phyloP scores from a whole-genome alignment of 2,113 vertebrate species.

The Siphamia tubifer region DNA sequence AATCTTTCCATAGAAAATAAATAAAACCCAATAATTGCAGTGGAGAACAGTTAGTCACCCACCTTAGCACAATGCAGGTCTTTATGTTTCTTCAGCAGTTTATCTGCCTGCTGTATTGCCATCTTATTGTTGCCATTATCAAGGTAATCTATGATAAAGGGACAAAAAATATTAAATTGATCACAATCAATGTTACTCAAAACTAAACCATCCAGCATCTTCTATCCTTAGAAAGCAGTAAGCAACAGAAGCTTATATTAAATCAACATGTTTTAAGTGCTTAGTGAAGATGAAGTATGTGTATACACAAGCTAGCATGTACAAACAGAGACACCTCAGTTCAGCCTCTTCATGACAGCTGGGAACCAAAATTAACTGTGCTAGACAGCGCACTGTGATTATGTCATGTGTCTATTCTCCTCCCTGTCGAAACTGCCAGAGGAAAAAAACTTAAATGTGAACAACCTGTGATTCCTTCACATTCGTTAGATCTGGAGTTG shows the following conservation, averaged over 20 bases:
- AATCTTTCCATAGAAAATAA: background rate
- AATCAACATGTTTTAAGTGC: background rate
- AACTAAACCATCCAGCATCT: too few species aligned
- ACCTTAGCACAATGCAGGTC: conserved; percentile 99
- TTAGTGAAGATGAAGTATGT: background rate
- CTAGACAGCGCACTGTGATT: conserved; percentile 38
- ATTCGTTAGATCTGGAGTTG: too few species aligned
- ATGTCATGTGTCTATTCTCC: conserved; percentile 56
- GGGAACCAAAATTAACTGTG: conserved; percentile 67
- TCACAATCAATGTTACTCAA: background rate
- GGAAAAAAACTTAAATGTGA: too few species aligned
- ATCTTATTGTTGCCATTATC: conserved; percentile 99
- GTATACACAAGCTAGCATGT: background rate
- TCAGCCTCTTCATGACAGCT: conserved; percentile 55
- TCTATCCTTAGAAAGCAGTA: too few species aligned
- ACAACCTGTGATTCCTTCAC: too few species aligned
- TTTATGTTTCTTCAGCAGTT: conserved; percentile 97
- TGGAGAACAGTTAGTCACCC: conserved; percentile 5
- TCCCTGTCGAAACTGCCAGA: background rate
- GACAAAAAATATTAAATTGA: background rate
- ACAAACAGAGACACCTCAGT: background rate
- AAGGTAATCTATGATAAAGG: conserved; percentile 87
- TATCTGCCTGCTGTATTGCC: conserved; percentile 99
- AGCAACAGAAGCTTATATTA: too few species aligned
- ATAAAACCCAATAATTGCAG: background rate